Conservation (phyloP, 2,113 vertebrate genomes). For the Coregonus clupeaformis region DNA sequence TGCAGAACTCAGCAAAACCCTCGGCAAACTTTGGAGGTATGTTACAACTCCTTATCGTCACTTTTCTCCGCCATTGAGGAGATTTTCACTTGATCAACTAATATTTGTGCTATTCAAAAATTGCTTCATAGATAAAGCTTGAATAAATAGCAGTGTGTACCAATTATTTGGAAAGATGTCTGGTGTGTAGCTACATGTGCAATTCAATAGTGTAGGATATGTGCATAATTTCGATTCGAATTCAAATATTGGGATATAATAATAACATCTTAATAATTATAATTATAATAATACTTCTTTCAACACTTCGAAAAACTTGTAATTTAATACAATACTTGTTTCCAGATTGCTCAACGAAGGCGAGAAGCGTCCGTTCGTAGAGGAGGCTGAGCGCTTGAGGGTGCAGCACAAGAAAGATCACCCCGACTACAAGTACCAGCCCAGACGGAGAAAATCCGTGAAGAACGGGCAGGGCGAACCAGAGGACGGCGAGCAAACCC, state of each 20-base stretch:
- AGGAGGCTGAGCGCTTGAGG: slow-evolving; percentile 92
- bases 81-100: background rate
- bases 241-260: background rate
- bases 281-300: background rate
- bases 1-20: slow-evolving; percentile 96
- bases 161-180: background rate
- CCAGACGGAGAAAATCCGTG: slow-evolving; percentile 90
- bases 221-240: background rate
- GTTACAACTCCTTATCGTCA: slow-evolving; percentile 25
- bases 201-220: too few relatives aligned
- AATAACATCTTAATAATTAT: background rate
- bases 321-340: too few relatives aligned
- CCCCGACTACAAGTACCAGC: slow-evolving; percentile 98
- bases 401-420: slow-evolving; percentile 98
- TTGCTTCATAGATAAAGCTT: too few relatives aligned
- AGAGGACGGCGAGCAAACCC: slow-evolving; percentile 91
- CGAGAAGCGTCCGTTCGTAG: slow-evolving; percentile 96
- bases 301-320: background rate
- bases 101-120: background rate
- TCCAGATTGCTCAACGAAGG: slow-evolving; percentile 88
- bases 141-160: too few relatives aligned
- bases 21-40: slow-evolving; percentile 96
- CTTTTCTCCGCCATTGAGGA: background rate
- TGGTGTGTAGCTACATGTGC: background rate
- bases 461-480: slow-evolving; percentile 91